Conservation (phyloP, 2,113 vertebrate genomes). For the Dryoscopus gambensis region DNA sequence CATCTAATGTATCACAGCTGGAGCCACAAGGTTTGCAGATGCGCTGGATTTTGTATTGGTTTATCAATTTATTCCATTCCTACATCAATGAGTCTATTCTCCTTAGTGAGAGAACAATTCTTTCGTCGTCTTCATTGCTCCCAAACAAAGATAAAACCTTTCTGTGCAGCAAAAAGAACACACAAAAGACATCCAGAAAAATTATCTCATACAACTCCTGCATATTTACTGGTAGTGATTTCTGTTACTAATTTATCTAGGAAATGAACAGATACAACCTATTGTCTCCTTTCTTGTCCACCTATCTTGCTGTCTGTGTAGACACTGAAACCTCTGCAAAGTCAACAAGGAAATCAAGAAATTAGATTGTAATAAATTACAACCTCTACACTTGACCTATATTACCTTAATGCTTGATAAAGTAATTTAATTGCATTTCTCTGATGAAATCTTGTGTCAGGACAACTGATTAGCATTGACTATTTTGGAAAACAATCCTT, state of each 20-base stretch:
- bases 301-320: neutral
- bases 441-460: neutral
- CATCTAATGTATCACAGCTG: neutral
- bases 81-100: neutral
- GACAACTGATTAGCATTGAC: neutral
- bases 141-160: neutral
- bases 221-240: neutral
- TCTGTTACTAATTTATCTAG: neutral
- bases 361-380: neutral
- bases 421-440: neutral
- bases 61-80: neutral
- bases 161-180: neutral
- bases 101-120: neutral
- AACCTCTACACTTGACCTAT: neutral
- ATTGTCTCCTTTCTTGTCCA: neutral
- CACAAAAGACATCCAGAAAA: neutral
- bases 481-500: neutral
- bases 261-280: neutral
- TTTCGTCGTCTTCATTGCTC: neutral
- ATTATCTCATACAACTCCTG: neutral
- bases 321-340: neutral
- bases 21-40: neutral
- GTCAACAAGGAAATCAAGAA: neutral
- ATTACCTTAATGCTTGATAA: neutral
- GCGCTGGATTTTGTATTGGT: neutral